Percentiles rank a stretch among this genome's conserved stretches.
phyloP scores from a whole-genome alignment of 2,113 vertebrate genomes.

The Tachysurus fulvidraco region DNA sequence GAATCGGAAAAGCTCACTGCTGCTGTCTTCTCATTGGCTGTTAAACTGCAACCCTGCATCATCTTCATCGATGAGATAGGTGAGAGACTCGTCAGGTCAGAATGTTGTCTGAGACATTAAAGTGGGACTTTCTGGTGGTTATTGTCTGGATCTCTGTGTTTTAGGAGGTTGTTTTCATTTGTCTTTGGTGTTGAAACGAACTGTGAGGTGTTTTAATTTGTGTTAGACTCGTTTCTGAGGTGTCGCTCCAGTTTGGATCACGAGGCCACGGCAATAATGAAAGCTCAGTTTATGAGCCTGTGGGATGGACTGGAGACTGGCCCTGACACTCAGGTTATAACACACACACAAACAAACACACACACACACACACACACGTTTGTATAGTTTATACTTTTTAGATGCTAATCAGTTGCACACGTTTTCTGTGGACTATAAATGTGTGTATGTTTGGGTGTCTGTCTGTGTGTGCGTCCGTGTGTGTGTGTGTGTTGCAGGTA shows the following conservation, averaged over 20 bases:
- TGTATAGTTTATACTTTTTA: neutral
- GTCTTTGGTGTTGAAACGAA: neutral
- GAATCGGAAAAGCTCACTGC: slow-evolving; percentile 81
- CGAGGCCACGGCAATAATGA: slow-evolving; percentile 84
- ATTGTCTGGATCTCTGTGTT: neutral
- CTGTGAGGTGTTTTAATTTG: neutral
- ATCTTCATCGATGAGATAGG: slow-evolving; percentile 82
- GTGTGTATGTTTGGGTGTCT: neutral
- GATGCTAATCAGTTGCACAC: neutral
- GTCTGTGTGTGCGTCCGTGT: neutral
- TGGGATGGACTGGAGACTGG: slow-evolving; percentile 80
- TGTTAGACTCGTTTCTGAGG: slow-evolving; percentile 77
- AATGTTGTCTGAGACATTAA: neutral
- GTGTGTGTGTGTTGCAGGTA: slow-evolving; percentile 61
- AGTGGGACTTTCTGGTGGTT: neutral
- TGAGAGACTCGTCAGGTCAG: slow-evolving; percentile 52
- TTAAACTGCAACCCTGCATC: slow-evolving; percentile 80
- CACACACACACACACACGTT: neutral
- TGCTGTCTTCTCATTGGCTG: slow-evolving; percentile 78
- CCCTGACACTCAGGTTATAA: slow-evolving; percentile 71
- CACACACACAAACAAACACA: neutral
- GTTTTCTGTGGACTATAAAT: neutral
- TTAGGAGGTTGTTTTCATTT: neutral
- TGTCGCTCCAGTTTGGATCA: slow-evolving; percentile 78
- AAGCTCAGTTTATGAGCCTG: slow-evolving; percentile 83